Base-by-base conservation (phyloP, 2,888 invertebrate genomes). In the Gari tellinella region DNA sequence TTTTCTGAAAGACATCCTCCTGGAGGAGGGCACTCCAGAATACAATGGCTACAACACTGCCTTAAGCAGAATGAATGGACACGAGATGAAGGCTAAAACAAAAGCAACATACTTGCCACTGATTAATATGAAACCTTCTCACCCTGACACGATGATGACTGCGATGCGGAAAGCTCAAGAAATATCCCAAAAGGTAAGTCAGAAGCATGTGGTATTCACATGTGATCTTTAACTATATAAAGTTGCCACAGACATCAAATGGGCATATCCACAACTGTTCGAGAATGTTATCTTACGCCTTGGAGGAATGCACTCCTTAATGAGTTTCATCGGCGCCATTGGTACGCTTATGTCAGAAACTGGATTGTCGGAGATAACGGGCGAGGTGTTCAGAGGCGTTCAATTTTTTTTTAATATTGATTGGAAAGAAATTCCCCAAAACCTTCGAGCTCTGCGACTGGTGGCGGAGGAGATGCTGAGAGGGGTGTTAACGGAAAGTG, bases 351-450 rank as follows among this genome's bases (percentile, higher is more conserved):
- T 83, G 83, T 65, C 73, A 17, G 56, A 60, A 8, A 75, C 55
- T 66, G 83, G 80, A 3, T 58, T 85, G 0, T 57, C 51, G 25
- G 80, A 85, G 15, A 56, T 82, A n/a, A 14, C 83, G 17, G 31
- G 63, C n/a, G 14, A 64, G 8, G 56, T 72, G 40, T 82, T 82
- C 68, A 78, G 72, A 17, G 79, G 83, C 8, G 78, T 85, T 0
- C n/a, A n/a, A n/a, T n/a, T n/a, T n/a, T 1, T 52, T 1, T 64
- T 62, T 17, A 79, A 83, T 81, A 62, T 86, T 12, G 53, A 57
- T n/a, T 78, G 80, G 14, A 85, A 82, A 55, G 79, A 82, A 38
- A 80, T 78, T 57, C 81, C 85, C 5, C 74, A 65, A 25, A 70
- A 70, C 26, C 38, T 58, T 3, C 26, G 69, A n/a, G 57, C 52